These are phyloP conservation scores for Zygaena filipendulae DNA, from an alignment of 2,888 invertebrate genomes.

Conservation along the genomic window DNA sequence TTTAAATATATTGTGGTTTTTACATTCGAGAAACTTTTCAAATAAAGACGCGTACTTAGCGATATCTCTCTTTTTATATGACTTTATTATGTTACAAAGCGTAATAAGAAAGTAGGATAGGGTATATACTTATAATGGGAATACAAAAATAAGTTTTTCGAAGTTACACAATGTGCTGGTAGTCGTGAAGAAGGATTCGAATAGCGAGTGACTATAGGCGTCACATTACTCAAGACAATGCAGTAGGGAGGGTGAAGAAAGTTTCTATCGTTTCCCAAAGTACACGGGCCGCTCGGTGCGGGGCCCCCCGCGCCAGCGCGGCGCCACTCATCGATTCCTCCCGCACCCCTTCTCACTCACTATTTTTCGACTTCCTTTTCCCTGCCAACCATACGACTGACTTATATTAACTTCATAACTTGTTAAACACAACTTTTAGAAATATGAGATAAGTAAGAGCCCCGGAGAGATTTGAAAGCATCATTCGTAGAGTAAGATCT, in stretches of 20 bases:
- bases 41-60: no score
- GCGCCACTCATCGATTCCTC: conserved; percentile 41
- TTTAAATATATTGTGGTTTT: background rate
- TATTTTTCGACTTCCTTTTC: conserved; percentile 49
- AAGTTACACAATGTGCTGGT: no score
- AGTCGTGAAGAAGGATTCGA: no score
- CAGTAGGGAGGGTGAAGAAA: conserved; percentile 23
- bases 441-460: conserved; percentile 47
- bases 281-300: conserved; percentile 23
- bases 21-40: no score
- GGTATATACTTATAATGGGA: no score
- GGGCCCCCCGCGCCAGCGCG: conserved; percentile 27
- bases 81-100: no score
- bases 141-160: no score
- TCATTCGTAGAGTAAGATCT: no score
- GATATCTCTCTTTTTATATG: no score
- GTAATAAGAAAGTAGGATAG: no score
- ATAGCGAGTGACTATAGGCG: conserved; percentile 4
- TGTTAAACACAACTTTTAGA: conserved; percentile 54
- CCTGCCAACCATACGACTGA: conserved; percentile 39
- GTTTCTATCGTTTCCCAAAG: conserved; percentile 31
- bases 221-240: conserved; percentile 23
- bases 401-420: conserved; percentile 58
- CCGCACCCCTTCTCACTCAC: conserved; percentile 37
- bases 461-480: conserved; percentile 39